Evolutionary conservation across 2,113 vertebrate genomes (phyloP), one percentile per base, ranked within the genome.

Genomic region (Morone chrysops): DNA sequence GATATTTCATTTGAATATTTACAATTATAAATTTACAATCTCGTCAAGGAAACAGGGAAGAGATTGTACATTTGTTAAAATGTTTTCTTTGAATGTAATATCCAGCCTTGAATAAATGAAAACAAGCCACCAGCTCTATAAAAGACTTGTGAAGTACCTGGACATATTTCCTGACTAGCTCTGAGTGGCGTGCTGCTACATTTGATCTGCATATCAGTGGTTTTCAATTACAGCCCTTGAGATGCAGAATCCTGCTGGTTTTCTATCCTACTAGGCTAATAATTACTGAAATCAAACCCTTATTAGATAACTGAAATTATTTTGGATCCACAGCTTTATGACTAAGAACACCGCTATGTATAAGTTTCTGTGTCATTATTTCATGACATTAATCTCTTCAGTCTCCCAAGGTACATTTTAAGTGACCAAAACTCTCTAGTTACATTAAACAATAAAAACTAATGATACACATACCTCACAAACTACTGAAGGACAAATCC

Each of bases 211-310:
- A 47, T 70, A 78, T 61, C 41, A 78, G 56, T 50, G 51, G 53
- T 54, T 69, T 73, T 81, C 53, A 83, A 43, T 80, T 72, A 65
- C 17, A 31, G 10, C 43, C 31, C 60, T 57, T 4, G 43, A 53
- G 54, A 68, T 1, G 4, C 65, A 78, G 62, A 65, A 48, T 51
- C 62, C 78, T 31, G 57, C 80, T 75, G 81, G 43, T 71, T 70
- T 82, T 86, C 67, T 67, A 12, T 75, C 63, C 67, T 25, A 47
- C 70, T 22, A 56, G 57, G 70, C 68, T 13, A 22, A 69, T 84
- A 74, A 87, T 81, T 76, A 68, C 41, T 25, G 16, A 57, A 48
- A 53, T 79, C 47, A 50, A 9, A 43, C 31, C 16, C 20, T 61
- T 75, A 36, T 70, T 41, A 41, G n/a, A n/a, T 7, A 25, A 5